Evolutionary conservation across 2,113 vertebrate genomes (phyloP), one percentile per base, ranked within the genome.

Genomic region (Scomber scombrus): DNA sequence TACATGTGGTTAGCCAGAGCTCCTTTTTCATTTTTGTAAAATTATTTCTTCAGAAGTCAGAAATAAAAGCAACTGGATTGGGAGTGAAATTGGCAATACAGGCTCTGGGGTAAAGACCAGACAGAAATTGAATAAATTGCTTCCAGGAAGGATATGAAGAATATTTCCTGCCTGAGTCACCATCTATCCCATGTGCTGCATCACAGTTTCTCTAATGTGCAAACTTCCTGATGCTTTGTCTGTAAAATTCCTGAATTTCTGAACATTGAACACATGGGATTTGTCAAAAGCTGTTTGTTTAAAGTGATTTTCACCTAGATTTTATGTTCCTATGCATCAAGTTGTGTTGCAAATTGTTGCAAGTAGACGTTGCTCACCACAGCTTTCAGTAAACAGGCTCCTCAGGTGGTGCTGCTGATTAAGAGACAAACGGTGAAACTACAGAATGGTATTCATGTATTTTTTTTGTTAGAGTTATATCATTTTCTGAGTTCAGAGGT

Each of bases 61-160:
- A 47, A 43, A 16, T 60, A 23, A 68, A 81, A 55, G 21, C 18
- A 31, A 45, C 1, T 8, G 2, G 31, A 57, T 31, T 26, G 19
- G 21, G 21, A 73, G 56, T 55, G n/a, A 13, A 63, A 62, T 47
- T 61, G 46, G 34, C 23, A 63, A 23, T 29, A 50, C 55, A 61
- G 7, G 56, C 23, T 54, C 16, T 55, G 45, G 31, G 13, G 34
- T 9, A 40, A 40, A 7, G 34, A 40, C 34, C 34, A 40, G 34
- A 40, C 34, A 9, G 6, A 9, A 40, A 40, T 40, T 40, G 34
- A 40, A 54, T 60, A 61, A 54, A 73, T 80, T 60, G 26, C 40
- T 68, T 74, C 15, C 26, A 56, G 57, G 70, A 26, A 21, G 15
- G 47, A 65, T 54, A 15, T 15, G 2, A 31, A 9, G 11, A 66